Conservation (phyloP, 2,113 vertebrate species). For the Piaya cayana region DNA sequence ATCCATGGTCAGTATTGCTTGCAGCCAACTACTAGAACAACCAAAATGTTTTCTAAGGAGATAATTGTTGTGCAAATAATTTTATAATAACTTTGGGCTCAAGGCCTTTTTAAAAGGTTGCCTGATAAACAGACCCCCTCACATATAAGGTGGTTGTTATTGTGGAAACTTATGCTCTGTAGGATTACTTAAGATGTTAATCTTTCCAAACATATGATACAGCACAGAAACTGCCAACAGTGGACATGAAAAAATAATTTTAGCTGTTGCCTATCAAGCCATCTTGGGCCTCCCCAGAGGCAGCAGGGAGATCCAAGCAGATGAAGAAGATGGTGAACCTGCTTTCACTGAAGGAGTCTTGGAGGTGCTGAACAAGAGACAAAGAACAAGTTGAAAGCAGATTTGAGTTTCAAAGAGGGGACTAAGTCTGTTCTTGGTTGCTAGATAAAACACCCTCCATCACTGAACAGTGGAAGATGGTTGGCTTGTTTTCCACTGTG, state of each 20-base stretch:
- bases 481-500: not conserved
- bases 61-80: not conserved
- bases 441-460: not conserved
- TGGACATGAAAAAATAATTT: not conserved
- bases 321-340: not conserved
- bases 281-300: not conserved
- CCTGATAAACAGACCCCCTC: not conserved
- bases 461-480: accelerated
- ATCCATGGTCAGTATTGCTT: not conserved
- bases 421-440: not conserved
- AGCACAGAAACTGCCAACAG: not conserved
- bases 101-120: not conserved
- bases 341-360: not conserved
- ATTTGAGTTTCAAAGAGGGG: not conserved
- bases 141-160: not conserved
- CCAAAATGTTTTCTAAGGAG: not conserved
- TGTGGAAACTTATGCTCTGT: not conserved
- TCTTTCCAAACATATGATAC: not conserved
- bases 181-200: not conserved
- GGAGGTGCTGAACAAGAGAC: not conserved
- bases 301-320: not conserved
- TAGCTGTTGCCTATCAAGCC: not conserved
- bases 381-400: accelerated
- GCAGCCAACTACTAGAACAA: not conserved
- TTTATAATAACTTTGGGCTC: not conserved